These are phyloP conservation scores for Zaprionus lineosus DNA, from an alignment of 2,888 invertebrate species.

Conservation along the genomic window DNA sequence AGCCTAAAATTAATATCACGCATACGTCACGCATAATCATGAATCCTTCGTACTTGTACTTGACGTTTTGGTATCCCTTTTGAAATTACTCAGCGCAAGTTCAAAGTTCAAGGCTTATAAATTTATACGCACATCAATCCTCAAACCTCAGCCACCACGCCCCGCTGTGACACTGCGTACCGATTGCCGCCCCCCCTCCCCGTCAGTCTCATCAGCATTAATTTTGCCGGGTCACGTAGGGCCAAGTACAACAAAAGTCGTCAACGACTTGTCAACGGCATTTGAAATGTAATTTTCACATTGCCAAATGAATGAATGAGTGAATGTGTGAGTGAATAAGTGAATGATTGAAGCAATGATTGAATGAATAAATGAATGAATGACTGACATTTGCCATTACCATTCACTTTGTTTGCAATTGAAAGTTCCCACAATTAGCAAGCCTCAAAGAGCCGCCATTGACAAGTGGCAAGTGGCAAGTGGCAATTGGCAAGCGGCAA, in stretches of 20 bases:
- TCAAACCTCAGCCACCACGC: no score
- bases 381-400: conserved; percentile 27
- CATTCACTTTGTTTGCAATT: conserved; percentile 45
- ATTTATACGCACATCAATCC: conserved; percentile 39
- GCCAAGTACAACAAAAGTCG: conserved; percentile 31
- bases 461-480: conserved; percentile 3
- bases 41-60: no score
- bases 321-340: conserved; percentile 13
- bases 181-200: conserved; percentile 3
- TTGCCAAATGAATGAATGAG: conserved; percentile 39
- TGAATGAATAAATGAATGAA: conserved; percentile 18
- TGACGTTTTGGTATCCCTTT: no score
- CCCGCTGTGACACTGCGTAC: neutral
- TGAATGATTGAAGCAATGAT: conserved; percentile 17
- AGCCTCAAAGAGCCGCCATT: conserved; percentile 4
- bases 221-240: conserved; percentile 69
- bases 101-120: conserved; percentile 65
- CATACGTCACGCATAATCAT: conserved; percentile 62
- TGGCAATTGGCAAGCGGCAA: neutral
- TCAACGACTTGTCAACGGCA: conserved; percentile 58
- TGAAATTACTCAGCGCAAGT: neutral
- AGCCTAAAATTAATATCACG: conserved; percentile 62
- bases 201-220: conserved; percentile 25
- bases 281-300: conserved; percentile 62
- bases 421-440: conserved; percentile 68